Evolutionary conservation across 1,140 invertebrate species (phyloP), one percentile per base, ranked within the genome.

Genomic region (Pogonognathellus flavescens): DNA sequence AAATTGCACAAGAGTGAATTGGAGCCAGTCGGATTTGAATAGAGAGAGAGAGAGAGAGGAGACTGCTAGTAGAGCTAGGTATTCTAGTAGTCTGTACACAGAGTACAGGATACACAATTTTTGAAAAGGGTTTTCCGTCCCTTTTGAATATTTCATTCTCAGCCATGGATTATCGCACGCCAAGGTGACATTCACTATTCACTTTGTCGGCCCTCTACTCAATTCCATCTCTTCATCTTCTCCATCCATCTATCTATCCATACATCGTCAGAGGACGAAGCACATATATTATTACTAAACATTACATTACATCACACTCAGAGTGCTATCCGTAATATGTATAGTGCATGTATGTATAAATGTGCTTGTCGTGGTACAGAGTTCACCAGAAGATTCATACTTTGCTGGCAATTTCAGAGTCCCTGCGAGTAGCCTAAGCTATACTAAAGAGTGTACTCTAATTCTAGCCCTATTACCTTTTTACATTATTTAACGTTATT

Each of bases 1-100:
- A 85, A 85, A 85, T 85, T 85, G 84, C 84, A 85, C 83, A 80
- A 84, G 66, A 84, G 83, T 84, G 83, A 76, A 57, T 83, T 83
- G 60, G 20, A 83, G 49, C 82, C 82, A 25, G 41, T 52, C 25
- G 52, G 62, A 84, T 83, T 83, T 83, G 82, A 83, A 83, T 83
- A 83, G 82, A 83, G 60, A 62, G 60, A 41, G 31, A 41, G 31
- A 41, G 62, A 66, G 82, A 72, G 49, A 20, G 25, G 62, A 84
- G 60, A 7, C 6, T 25, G 22, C n/a, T n/a, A n/a, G 11, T 41
- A 66, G 14, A 20, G 0, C 13, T 18, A 41, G 31, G 31, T 41
- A 41, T 41, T 6, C 31, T 41, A 41, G 31, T 41, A 41, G 2
- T 41, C 1, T 41, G 31, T 41, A 41, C 31, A 6, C 6, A 41